Base-by-base conservation (phyloP, 2,888 invertebrate genomes). In the Hesperia comma region DNA sequence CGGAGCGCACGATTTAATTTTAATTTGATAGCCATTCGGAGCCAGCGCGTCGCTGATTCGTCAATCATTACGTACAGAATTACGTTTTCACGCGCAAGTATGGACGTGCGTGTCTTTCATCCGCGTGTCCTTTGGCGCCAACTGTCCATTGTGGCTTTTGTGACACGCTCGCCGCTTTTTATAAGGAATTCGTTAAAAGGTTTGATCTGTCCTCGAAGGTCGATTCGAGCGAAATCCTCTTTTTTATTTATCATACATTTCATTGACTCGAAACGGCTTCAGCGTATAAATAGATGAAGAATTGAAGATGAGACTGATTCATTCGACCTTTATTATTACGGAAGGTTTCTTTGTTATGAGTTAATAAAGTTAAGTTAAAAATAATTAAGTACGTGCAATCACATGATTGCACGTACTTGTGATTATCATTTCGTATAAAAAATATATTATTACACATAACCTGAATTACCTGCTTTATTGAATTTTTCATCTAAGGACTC, bases 11-110 rank as follows among this genome's bases (percentile, higher is more conserved):
- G 81, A 78, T 90, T 90, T 89, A 88, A 90, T 88, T 91, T 88
- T 90, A 90, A 90, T 89, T 89, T 81, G 82, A 88, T 89, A 84
- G 84, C 85, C 80, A 82, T 81, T 83, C 76, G 74, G 75, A 75
- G 77, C 78, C 77, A 51, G 51, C 79, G 78, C 73, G 77, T 74
- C 78, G 72, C 84, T 81, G 86, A 89, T 88, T 89, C 83, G 89
- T 87, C 89, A 81, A 84, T 71, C 69, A 68, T 70, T 69, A 70
- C 68, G 53, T 69, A 69, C 61, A 37, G 43, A 56, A 63, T 69
- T 72, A 70, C 70, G 70, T 74, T 63, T 68, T 63, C 55, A 63
- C 68, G 53, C 53, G 33, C 43, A 56, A 55, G 55, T 17, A 68
- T 58, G 26, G 41, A 51, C 60, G 61, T 60, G 66, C 70, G 67